Evolutionary conservation across 2,888 invertebrate species (phyloP).

Genomic region (Physocephala rufipes): DNA sequence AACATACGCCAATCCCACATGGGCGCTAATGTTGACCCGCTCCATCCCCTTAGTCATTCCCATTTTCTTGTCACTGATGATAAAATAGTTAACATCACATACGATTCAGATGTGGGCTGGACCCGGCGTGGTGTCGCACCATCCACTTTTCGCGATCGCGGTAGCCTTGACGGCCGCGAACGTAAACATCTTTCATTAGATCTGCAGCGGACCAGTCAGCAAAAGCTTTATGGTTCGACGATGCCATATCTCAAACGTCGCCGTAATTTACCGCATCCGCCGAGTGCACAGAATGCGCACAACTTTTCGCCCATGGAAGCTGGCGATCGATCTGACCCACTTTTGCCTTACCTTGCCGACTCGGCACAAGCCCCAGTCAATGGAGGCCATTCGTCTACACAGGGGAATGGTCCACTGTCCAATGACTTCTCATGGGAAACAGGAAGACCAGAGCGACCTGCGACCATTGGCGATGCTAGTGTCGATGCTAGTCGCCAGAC

Average conservation of each 20-base stretch:
- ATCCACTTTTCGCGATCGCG: slow-evolving; percentile 58
- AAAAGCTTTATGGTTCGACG: slow-evolving; percentile 60
- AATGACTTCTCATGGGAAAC: slow-evolving; percentile 43
- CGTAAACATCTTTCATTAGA: slow-evolving; percentile 62
- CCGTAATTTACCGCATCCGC: slow-evolving; percentile 62
- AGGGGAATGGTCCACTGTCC: slow-evolving; percentile 40
- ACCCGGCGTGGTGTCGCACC: slow-evolving; percentile 63
- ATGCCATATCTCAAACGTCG: slow-evolving; percentile 61
- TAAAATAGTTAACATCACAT: slow-evolving; percentile 66
- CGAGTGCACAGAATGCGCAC: slow-evolving; percentile 63
- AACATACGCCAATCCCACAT: slow-evolving; percentile 64
- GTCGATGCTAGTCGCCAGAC: slow-evolving; percentile 42
- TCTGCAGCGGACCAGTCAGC: slow-evolving; percentile 60
- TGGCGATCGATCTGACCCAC: slow-evolving; percentile 32
- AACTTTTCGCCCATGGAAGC: slow-evolving; percentile 62
- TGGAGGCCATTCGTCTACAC: slow-evolving; percentile 47
- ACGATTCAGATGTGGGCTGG: slow-evolving; percentile 67
- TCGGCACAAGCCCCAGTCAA: slow-evolving; percentile 37
- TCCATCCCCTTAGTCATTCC: slow-evolving; percentile 63
- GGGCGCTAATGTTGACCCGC: slow-evolving; percentile 61
- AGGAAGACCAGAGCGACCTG: slow-evolving; percentile 51
- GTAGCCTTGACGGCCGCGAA: slow-evolving; percentile 48
- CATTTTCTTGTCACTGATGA: slow-evolving; percentile 66
- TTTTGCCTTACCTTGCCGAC: slow-evolving; percentile 47
- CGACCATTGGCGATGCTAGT: slow-evolving; percentile 50